Conservation (phyloP, 53 echinoderm and acorn worm species). For the Echinometra lucunter region DNA sequence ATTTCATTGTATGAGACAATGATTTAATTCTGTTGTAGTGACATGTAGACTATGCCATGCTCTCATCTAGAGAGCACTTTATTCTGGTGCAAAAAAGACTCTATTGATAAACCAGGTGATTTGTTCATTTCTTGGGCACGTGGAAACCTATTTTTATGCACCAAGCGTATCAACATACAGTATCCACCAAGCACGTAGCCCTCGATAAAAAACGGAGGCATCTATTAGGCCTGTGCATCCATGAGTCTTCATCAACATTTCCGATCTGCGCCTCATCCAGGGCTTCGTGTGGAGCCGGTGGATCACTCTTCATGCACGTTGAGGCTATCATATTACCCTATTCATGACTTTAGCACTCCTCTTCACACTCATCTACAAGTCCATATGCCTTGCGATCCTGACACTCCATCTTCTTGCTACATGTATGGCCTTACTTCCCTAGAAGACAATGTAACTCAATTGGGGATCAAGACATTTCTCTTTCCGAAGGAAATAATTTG, state of each 20-base stretch:
- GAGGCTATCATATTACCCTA: constrained; percentile 46
- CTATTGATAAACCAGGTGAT: not conserved
- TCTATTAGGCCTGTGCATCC: constrained; percentile 14
- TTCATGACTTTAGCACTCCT: constrained; percentile 53
- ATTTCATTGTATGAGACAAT: too few species aligned
- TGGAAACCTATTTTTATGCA: not conserved
- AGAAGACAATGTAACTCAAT: constrained; percentile 42
- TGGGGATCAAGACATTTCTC: constrained; percentile 45
- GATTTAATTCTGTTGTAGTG: too few species aligned
- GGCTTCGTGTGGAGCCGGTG: not conserved
- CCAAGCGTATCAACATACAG: not conserved
- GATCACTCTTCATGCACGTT: constrained; percentile 17
- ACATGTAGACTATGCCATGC: too few species aligned
- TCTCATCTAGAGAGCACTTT: too few species aligned
- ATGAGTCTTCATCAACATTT: constrained; percentile 50
- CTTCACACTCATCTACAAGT: constrained; percentile 22
- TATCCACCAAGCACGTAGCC: not conserved
- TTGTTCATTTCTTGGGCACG: not conserved
- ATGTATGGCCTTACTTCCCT: not conserved
- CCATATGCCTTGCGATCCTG: constrained; percentile 24
- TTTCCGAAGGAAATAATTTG: constrained; percentile 34
- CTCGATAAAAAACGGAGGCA: constrained; percentile 24
- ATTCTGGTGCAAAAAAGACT: not conserved
- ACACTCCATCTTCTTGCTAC: not conserved
- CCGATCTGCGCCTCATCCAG: not conserved